These are phyloP conservation scores for Drosophila affinis DNA, from an alignment of 2,888 invertebrate genomes.

Conservation along the genomic window DNA sequence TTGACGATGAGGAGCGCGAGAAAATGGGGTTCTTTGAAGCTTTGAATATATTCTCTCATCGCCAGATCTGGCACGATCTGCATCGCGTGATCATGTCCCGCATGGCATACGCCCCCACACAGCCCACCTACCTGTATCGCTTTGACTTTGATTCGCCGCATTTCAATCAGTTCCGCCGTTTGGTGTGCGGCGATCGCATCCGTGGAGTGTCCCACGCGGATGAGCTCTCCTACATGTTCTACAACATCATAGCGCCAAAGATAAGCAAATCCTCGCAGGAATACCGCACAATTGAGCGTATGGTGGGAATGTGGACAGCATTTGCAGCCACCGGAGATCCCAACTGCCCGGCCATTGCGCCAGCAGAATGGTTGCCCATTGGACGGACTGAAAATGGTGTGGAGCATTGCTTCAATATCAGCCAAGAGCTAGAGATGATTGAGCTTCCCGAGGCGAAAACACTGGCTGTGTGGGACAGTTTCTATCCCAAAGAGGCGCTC, in stretches of 20 bases:
- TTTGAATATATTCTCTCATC: slow-evolving; percentile 57
- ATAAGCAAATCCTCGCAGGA: slow-evolving; percentile 67
- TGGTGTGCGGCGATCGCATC: slow-evolving; percentile 70
- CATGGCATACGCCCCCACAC: slow-evolving; percentile 53
- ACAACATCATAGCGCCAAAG: slow-evolving; percentile 65
- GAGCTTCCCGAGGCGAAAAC: slow-evolving; percentile 69
- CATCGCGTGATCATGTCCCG: slow-evolving; percentile 76
- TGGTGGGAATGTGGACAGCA: slow-evolving; percentile 81
- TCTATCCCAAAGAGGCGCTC: slow-evolving; percentile 56
- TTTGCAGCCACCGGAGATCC: slow-evolving; percentile 81
- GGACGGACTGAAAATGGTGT: slow-evolving; percentile 23
- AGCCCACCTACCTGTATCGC: slow-evolving; percentile 81
- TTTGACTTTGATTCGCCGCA: slow-evolving; percentile 82
- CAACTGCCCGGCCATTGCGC: slow-evolving; percentile 70
- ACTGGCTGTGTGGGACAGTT: slow-evolving; percentile 71
- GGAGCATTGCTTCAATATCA: slow-evolving; percentile 78
- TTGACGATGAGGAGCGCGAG: slow-evolving; percentile 58
- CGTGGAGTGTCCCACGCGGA: slow-evolving; percentile 82
- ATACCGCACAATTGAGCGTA: slow-evolving; percentile 79
- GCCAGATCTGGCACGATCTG: slow-evolving; percentile 80
- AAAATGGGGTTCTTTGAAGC: slow-evolving; percentile 59
- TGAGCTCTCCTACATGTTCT: slow-evolving; percentile 82
- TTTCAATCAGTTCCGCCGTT: slow-evolving; percentile 79
- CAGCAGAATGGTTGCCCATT: slow-evolving; percentile 67
- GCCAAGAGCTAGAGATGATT: slow-evolving; percentile 71